Conservation (phyloP, 92 coral and sea anemone genomes). For the Isaurus tuberculatus region DNA sequence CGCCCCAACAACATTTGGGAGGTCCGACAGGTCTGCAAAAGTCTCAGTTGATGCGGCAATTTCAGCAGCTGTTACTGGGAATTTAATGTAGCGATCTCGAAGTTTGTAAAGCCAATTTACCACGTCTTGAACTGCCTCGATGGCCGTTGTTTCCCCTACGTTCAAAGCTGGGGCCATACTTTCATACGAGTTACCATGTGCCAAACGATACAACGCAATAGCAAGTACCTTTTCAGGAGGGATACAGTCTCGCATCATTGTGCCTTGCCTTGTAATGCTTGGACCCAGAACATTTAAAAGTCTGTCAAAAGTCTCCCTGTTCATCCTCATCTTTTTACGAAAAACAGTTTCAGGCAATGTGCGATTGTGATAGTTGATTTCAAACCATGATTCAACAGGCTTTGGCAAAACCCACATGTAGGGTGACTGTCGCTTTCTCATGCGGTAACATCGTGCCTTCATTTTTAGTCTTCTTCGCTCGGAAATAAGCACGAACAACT, state of each 20-base stretch:
- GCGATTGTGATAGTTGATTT: slow-evolving; percentile 20
- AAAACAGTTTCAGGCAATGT: slow-evolving; percentile 12
- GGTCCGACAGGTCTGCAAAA: slow-evolving; percentile 15
- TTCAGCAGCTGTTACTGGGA: slow-evolving; percentile 11
- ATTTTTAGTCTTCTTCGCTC: slow-evolving; percentile 8
- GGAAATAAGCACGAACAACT: slow-evolving; percentile 14
- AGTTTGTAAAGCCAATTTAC: slow-evolving; percentile 24
- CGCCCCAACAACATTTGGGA: too few species aligned
- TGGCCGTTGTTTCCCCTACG: slow-evolving; percentile 11
- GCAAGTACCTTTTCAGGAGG: slow-evolving; percentile 23
- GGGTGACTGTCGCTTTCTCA: neutral
- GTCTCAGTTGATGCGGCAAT: slow-evolving; percentile 7
- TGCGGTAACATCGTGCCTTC: neutral
- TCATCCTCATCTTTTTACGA: slow-evolving; percentile 23
- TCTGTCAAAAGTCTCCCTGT: slow-evolving; percentile 15
- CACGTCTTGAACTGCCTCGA: slow-evolving; percentile 17
- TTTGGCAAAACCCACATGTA: slow-evolving; percentile 29
- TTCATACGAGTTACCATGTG: slow-evolving; percentile 24
- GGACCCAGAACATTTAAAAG: slow-evolving; percentile 10
- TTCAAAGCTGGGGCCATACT: slow-evolving; percentile 33
- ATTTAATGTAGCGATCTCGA: slow-evolving; percentile 18
- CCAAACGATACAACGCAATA: slow-evolving; percentile 10
- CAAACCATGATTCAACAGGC: slow-evolving; percentile 25
- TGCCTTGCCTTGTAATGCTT: slow-evolving; percentile 14
- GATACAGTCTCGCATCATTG: slow-evolving; percentile 17